These are phyloP conservation scores for Bellardia pandia DNA, from an alignment of 2,888 invertebrate species.

Conservation along the genomic window DNA sequence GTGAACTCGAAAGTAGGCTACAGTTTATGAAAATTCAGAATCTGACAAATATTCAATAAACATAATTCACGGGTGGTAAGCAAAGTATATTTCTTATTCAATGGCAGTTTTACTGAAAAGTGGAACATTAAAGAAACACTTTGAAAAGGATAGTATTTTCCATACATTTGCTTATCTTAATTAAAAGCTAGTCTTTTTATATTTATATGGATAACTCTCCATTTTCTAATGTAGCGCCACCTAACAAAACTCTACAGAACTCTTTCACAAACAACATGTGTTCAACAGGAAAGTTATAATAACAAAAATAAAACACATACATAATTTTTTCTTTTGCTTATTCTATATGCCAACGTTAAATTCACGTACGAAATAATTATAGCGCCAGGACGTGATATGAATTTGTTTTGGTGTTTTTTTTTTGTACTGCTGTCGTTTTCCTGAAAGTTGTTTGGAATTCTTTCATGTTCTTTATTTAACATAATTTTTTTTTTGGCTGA, in stretches of 20 bases:
- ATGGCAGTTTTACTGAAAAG: not conserved
- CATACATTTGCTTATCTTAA: too few species aligned
- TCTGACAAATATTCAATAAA: too few species aligned
- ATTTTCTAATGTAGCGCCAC: not conserved
- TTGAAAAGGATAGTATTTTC: too few species aligned
- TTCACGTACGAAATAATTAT: constrained; percentile 73
- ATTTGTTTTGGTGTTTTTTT: too few species aligned
- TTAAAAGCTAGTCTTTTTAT: too few species aligned
- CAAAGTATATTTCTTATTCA: too few species aligned
- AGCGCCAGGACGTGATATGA: constrained; percentile 71
- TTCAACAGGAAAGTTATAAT: constrained; percentile 68
- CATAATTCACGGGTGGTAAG: too few species aligned
- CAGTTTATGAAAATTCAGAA: not conserved
- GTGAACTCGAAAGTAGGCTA: constrained; percentile 28
- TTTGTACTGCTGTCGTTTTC: constrained; percentile 25
- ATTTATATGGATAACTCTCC: too few species aligned
- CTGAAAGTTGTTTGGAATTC: constrained; percentile 37
- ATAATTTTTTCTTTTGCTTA: constrained; percentile 17
- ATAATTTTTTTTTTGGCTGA: constrained; percentile 13
- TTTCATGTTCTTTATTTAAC: constrained; percentile 29
- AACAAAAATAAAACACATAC: constrained; percentile 28
- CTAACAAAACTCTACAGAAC: not conserved
- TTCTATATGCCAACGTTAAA: constrained; percentile 52
- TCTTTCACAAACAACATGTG: constrained; percentile 68
- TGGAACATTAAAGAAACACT: too few species aligned